Conservation (phyloP, 2,113 vertebrate species). For the Ahaetulla prasina region DNA sequence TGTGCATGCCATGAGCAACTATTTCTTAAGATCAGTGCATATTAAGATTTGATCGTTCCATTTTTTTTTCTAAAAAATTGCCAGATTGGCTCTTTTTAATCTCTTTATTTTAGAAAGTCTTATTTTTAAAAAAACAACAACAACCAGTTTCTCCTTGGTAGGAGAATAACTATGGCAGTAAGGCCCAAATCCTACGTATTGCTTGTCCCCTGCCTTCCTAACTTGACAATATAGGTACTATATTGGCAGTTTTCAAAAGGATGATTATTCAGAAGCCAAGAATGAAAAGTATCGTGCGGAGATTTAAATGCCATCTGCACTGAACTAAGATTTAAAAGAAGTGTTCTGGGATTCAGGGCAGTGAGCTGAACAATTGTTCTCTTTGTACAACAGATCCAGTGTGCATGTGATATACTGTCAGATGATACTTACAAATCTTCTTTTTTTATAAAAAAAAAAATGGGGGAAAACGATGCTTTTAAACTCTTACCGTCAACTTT, state of each 20-base stretch:
- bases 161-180: not conserved
- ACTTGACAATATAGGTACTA: conserved; percentile 34
- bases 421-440: not conserved
- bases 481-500: not conserved
- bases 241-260: conserved; percentile 41
- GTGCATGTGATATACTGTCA: rapidly evolving
- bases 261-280: conserved; percentile 39
- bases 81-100: not conserved
- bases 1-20: not conserved
- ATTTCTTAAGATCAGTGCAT: not conserved
- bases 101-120: not conserved
- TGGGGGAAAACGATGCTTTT: not conserved
- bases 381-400: conserved; percentile 44
- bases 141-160: not conserved
- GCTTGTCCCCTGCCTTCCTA: not conserved
- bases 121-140: not conserved
- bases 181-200: not conserved
- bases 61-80: not conserved
- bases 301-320: conserved; percentile 37
- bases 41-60: not conserved
- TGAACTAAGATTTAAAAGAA: conserved; percentile 37
- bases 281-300: conserved; percentile 22
- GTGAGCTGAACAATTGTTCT: conserved; percentile 35
- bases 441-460: not conserved
- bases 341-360: conserved; percentile 34